Percentiles rank a stretch among this genome's conserved stretches.
Evolutionary conservation across 2,113 vertebrate genomes (phyloP).

Genomic region (Rafetus swinhoei): DNA sequence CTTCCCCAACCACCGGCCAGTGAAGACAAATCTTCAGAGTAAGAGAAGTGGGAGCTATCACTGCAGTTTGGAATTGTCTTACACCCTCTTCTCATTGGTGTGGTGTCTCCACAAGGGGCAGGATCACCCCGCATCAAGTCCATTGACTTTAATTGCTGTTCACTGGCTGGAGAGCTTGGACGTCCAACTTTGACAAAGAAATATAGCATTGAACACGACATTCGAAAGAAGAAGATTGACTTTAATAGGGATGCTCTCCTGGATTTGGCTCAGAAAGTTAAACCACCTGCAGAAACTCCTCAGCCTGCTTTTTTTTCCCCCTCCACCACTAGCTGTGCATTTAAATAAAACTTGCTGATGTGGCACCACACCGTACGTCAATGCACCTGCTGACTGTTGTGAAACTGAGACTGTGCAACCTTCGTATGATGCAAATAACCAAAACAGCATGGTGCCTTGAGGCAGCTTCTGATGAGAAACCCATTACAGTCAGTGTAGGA

Average conservation of each 20-base stretch:
- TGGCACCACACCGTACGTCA: accelerated
- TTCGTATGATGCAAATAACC: background rate
- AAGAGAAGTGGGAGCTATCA: background rate
- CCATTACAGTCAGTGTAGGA: background rate
- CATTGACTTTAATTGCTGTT: background rate
- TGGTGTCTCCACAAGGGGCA: background rate
- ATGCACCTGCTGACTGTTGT: conserved; percentile 17
- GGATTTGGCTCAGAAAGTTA: background rate
- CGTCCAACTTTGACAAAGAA: too few species aligned
- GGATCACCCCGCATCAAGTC: background rate
- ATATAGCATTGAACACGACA: too few species aligned
- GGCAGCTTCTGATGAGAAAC: conserved; percentile 20
- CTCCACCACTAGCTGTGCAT: background rate
- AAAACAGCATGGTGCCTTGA: background rate
- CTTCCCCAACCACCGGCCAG: background rate
- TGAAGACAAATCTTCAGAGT: background rate
- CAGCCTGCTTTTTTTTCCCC: background rate
- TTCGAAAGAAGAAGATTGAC: too few species aligned
- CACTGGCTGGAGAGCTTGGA: too few species aligned
- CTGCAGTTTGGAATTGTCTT: background rate
- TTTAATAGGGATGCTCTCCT: background rate
- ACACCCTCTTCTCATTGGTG: background rate
- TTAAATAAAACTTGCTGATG: background rate
- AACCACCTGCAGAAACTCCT: accelerated
- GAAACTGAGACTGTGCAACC: background rate